Percentiles rank a stretch among this genome's conserved stretches.
These are phyloP conservation scores for Thinocorus orbignyianus DNA, from an alignment of 2,113 vertebrate species.

Conservation along the genomic window DNA sequence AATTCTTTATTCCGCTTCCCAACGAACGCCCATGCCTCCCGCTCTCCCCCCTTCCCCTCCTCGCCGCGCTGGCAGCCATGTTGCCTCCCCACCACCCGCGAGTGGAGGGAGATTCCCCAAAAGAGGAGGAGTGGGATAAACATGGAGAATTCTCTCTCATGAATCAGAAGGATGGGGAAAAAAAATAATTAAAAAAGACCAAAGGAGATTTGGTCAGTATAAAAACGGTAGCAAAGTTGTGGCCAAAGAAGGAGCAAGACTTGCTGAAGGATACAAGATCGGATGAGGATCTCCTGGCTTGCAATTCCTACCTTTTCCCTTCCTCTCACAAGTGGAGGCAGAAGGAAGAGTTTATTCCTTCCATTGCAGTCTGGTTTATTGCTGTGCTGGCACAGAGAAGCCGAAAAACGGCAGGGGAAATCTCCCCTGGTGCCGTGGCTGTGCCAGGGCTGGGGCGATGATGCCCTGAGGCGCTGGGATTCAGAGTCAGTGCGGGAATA, in stretches of 20 bases:
- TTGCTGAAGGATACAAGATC: background rate
- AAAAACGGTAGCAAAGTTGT: background rate
- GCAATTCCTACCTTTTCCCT: background rate
- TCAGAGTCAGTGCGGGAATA: background rate
- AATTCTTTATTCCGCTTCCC: background rate
- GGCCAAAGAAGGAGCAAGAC: background rate
- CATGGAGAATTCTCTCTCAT: background rate
- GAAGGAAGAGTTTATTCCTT: background rate
- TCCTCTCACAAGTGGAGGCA: background rate
- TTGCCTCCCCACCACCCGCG: background rate
- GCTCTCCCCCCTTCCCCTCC: background rate
- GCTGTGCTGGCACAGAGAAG: background rate
- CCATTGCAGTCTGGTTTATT: background rate
- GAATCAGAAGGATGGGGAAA: background rate
- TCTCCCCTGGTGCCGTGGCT: background rate
- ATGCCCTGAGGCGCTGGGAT: background rate
- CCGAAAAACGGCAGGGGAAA: background rate
- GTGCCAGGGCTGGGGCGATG: background rate
- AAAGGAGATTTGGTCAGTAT: background rate
- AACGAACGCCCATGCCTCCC: background rate
- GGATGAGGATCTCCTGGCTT: background rate
- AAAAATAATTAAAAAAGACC: background rate
- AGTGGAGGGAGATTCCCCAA: background rate
- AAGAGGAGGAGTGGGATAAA: background rate
- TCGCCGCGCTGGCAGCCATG: background rate